Percentiles rank a stretch among this genome's conserved stretches.
phyloP scores from a whole-genome alignment of 2,888 invertebrate genomes.

The Rhorus exstirpatorius region DNA sequence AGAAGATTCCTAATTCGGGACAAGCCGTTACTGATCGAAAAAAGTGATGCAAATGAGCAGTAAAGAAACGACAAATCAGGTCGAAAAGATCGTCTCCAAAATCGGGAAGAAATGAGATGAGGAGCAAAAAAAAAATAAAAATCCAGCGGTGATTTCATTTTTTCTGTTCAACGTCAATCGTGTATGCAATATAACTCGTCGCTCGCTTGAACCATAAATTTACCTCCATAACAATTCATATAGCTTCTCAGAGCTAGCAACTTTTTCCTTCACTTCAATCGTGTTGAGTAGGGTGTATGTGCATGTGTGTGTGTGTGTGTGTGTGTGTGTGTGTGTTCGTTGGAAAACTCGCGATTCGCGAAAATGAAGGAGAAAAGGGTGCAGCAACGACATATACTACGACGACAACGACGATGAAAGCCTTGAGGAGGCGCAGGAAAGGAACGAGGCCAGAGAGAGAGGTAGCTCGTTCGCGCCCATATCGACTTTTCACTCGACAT shows the following conservation, averaged over 20 bases:
- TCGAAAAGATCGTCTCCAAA: too few relatives aligned
- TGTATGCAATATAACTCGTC: neutral
- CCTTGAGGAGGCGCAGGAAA: neutral
- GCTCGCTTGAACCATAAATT: neutral
- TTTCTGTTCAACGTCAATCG: neutral
- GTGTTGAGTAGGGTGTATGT: too few relatives aligned
- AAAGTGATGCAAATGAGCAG: too few relatives aligned
- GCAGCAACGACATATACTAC: conserved; percentile 4
- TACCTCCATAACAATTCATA: neutral
- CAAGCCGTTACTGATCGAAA: too few relatives aligned
- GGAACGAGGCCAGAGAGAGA: conserved; percentile 21
- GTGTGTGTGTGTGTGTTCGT: neutral
- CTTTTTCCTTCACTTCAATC: neutral
- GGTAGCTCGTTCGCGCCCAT: conserved; percentile 26
- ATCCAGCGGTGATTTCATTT: too few relatives aligned
- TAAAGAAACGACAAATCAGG: too few relatives aligned
- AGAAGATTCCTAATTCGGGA: too few relatives aligned
- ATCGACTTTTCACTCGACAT: conserved; percentile 61
- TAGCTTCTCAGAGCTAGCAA: neutral
- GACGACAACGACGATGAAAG: conserved; percentile 34
- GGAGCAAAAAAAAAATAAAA: too few relatives aligned
- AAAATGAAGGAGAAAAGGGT: neutral
- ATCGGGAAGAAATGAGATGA: too few relatives aligned
- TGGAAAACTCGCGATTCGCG: conserved; percentile 7
- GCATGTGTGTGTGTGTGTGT: too few relatives aligned